Conservation (phyloP, 2,113 vertebrate species). For the Phodopus roborovskii region DNA sequence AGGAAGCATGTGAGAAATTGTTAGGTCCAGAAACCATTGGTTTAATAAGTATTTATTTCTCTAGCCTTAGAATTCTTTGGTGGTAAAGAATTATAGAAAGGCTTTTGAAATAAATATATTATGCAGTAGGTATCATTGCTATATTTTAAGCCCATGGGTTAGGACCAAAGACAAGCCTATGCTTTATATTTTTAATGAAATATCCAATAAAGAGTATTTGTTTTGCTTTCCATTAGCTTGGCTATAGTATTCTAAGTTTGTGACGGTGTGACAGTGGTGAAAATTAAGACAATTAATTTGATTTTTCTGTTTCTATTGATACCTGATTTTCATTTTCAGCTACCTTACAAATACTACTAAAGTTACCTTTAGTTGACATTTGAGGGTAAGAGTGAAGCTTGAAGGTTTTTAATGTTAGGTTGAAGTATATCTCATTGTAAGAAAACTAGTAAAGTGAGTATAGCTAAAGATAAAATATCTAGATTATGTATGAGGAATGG, state of each 20-base stretch:
- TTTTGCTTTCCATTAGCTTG: conserved; percentile 49
- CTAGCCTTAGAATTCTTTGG: conserved; percentile 30
- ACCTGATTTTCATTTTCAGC: conserved; percentile 50
- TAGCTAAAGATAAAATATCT: background rate
- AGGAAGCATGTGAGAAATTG: background rate
- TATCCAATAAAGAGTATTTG: background rate
- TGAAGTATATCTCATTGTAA: conserved; percentile 5
- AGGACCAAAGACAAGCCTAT: background rate
- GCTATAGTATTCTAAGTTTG: conserved; percentile 37
- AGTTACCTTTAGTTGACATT: conserved; percentile 10
- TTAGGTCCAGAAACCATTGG: conserved; percentile 21
- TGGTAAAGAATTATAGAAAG: conserved; percentile 37
- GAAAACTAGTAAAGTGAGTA: background rate
- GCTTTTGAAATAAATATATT: conserved; percentile 36
- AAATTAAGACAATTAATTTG: conserved; percentile 38
- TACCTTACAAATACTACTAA: background rate
- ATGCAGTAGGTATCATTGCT: background rate
- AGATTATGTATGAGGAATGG: background rate
- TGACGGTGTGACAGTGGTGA: conserved; percentile 30
- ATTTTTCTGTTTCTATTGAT: conserved; percentile 50
- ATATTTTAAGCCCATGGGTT: background rate
- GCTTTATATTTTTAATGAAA: conserved; percentile 45
- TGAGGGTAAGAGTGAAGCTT: background rate
- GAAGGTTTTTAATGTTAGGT: conserved; percentile 18
- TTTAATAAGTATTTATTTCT: conserved; percentile 52